Percentiles rank a stretch among this genome's conserved stretches.
Evolutionary conservation across 2,797 vertebrate genomes (phyloP).

Genomic region (Catostomus latipinnis): DNA sequence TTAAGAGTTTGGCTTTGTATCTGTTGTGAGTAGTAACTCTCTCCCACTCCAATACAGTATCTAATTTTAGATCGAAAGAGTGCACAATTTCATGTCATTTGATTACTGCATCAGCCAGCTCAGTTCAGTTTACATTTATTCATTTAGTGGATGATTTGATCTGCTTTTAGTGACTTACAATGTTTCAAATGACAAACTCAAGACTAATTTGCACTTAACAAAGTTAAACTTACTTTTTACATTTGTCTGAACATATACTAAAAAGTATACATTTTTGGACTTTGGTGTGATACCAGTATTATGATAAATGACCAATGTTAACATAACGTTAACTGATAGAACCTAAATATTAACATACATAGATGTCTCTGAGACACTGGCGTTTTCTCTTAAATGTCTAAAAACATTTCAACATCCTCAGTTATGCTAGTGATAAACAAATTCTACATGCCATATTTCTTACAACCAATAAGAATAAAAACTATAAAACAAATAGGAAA

Average conservation of each 20-base stretch:
- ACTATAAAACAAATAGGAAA: neutral
- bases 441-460: conserved; percentile 15
- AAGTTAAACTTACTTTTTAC: conserved; percentile 45
- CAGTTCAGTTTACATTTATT: neutral
- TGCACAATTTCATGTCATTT: neutral
- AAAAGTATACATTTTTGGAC: conserved; percentile 14
- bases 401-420: conserved; percentile 23
- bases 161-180: neutral
- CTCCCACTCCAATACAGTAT: neutral
- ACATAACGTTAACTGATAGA: neutral
- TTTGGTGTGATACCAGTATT: conserved; percentile 36
- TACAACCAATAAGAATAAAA: conserved; percentile 10
- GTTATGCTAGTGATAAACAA: neutral
- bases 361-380: conserved; percentile 2
- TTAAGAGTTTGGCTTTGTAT: conserved; percentile 10
- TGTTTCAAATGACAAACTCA: neutral
- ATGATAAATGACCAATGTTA: conserved; percentile 21
- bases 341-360: conserved; percentile 10
- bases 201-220: neutral
- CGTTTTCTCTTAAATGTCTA: neutral
- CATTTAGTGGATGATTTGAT: neutral
- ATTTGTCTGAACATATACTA: conserved; percentile 45
- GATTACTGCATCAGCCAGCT: neutral
- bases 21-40: neutral
- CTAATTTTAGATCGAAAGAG: neutral